A percentile compares a stretch with the other conserved stretches of the same genome.
phyloP scores from a whole-genome alignment of 2,797 vertebrate species.

The Gallinago stenura region DNA sequence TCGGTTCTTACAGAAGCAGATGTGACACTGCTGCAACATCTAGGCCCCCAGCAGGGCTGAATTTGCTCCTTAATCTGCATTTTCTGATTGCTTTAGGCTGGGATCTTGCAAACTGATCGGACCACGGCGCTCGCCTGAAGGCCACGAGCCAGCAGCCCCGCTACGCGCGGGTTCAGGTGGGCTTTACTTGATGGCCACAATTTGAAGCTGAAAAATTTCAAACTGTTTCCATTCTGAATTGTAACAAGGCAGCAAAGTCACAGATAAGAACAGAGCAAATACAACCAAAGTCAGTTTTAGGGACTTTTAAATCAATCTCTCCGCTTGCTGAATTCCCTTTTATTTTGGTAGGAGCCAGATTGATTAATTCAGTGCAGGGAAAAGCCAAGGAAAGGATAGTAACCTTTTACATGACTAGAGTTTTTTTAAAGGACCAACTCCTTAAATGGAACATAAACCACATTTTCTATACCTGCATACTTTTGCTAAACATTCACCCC shows the following conservation, averaged over 20 bases:
- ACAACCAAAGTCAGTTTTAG: background rate
- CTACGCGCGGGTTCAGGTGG: fast-evolving
- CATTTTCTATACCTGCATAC: background rate
- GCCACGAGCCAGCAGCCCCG: background rate
- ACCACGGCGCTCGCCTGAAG: background rate
- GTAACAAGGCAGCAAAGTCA: constrained; percentile 7
- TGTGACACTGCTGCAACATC: background rate
- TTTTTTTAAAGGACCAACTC: background rate
- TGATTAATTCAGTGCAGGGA: constrained; percentile 4
- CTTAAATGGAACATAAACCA: background rate
- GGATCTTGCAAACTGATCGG: background rate
- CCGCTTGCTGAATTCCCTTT: background rate
- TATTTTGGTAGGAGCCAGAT: background rate
- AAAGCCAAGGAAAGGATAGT: constrained; percentile 26
- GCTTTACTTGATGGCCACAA: background rate
- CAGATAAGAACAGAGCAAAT: constrained; percentile 29
- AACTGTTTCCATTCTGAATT: constrained; percentile 44
- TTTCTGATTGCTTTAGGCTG: constrained; percentile 1
- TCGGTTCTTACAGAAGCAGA: background rate
- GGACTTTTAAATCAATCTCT: background rate
- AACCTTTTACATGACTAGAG: no score
- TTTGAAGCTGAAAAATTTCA: background rate
- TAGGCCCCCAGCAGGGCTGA: background rate
- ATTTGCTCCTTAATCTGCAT: background rate
- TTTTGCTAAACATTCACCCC: background rate